Base-by-base conservation (phyloP, 2,888 invertebrate species). In the Seladonia tumulorum region DNA sequence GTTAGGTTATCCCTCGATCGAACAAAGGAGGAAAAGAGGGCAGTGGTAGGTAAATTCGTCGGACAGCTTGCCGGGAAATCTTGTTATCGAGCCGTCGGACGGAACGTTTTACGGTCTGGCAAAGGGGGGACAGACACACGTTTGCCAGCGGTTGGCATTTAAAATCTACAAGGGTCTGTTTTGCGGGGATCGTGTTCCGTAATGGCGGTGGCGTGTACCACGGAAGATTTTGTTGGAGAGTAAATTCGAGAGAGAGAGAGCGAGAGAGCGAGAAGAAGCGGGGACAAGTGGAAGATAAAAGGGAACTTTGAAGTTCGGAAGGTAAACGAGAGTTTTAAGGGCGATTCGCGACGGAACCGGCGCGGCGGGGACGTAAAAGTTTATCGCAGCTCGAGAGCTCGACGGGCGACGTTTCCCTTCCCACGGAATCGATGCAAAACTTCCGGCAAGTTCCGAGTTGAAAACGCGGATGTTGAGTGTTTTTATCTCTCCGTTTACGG, bases 281-380 rank as follows among this genome's bases (percentile, higher is more conserved):
- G 35, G 74, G 70, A 74, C 71, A 66, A 70, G 78, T 71, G 29
- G 75, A 53, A 78, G 82, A 82, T 84, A 84, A 82, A 82, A 78
- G 82, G 45, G 84, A 82, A 78, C 82, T 84, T 84, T 66, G 74
- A 82, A 84, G 84, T 84, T 82, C 47, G 35, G 42, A 77, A 73
- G 78, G 84, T 75, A 84, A 78, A 78, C 82, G 77, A 70, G 73
- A 84, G 82, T 82, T 84, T 84, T 75, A 84, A 84, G 82, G 84
- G 60, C 82, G 82, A 78, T 84, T 82, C 53, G 49, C 35, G 78
- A 39, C 39, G 35, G 22, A 75, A 79, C 68, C 57, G 49, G 22
- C 8, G 49, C 49, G 47, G 57, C 22, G 45, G 77, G 82, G 18
- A 53, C 68, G 70, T 49, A 82, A 84, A 84, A 84, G 84, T 84